These are phyloP conservation scores for Drosophila carrolli DNA, from an alignment of 1,140 invertebrate genomes.

Conservation along the genomic window DNA sequence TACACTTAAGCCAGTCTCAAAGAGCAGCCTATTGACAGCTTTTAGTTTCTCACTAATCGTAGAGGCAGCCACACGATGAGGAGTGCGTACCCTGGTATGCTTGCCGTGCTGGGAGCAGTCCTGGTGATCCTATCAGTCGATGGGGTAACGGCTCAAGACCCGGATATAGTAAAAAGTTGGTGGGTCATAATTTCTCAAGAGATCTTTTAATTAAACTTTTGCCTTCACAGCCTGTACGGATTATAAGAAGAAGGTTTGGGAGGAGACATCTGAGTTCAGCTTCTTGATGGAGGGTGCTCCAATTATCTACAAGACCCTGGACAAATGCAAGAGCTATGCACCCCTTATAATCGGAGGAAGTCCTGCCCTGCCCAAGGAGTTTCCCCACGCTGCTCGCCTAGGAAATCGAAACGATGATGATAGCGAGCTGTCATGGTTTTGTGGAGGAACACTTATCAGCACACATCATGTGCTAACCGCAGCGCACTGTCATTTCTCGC, in stretches of 20 bases:
- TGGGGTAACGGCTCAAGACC: conserved; percentile 16
- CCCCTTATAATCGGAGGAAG: conserved; percentile 58
- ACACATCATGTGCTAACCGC: conserved; percentile 79
- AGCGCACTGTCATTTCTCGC: conserved; percentile 77
- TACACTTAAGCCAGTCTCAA: not conserved
- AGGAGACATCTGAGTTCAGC: conserved; percentile 49
- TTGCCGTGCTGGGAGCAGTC: not conserved
- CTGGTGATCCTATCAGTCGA: not conserved
- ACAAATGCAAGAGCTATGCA: conserved; percentile 59
- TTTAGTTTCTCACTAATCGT: conserved; percentile 29
- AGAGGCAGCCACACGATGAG: conserved; percentile 14
- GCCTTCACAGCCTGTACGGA: conserved; percentile 45
- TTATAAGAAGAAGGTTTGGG: conserved; percentile 58
- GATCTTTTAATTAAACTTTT: not conserved
- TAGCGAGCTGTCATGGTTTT: conserved; percentile 67
- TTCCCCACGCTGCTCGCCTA: conserved; percentile 82
- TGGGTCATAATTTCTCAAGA: not conserved
- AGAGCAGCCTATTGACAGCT: conserved; percentile 5
- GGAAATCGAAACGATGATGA: conserved; percentile 43
- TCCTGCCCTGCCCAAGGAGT: conserved; percentile 74
- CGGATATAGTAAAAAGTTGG: conserved; percentile 37
- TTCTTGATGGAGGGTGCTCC: conserved; percentile 27
- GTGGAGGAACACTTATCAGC: conserved; percentile 84
- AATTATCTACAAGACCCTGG: conserved; percentile 32
- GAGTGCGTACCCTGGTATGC: not conserved